Conservation (phyloP, 2,113 vertebrate genomes). For the Syngnathus scovelli region DNA sequence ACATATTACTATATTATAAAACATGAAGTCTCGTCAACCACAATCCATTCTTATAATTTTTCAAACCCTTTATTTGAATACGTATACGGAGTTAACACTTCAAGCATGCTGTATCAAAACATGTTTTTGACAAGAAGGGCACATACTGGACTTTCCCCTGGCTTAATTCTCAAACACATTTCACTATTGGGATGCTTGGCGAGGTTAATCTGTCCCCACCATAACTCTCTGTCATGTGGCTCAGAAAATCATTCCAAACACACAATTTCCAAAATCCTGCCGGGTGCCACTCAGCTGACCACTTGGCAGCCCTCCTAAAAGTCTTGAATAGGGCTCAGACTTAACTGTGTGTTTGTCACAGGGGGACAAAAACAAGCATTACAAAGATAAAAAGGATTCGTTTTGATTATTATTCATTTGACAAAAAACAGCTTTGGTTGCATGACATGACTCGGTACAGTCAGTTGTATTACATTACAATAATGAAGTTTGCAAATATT, state of each 20-base stretch:
- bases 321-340: background rate
- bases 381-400: background rate
- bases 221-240: conserved; percentile 59
- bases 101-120: background rate
- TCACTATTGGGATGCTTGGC: conserved; percentile 48
- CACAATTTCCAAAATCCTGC: conserved; percentile 38
- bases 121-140: background rate
- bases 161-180: conserved; percentile 51
- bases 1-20: too few relatives aligned
- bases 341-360: background rate
- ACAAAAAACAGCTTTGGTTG: too few relatives aligned
- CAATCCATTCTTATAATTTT: background rate
- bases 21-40: background rate
- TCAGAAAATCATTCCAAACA: conserved; percentile 37
- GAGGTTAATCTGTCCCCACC: conserved; percentile 62
- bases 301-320: conserved; percentile 25
- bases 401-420: too few relatives aligned
- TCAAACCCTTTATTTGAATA: background rate
- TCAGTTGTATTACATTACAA: too few relatives aligned
- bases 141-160: conserved; percentile 36
- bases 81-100: background rate
- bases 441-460: too few relatives aligned
- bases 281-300: conserved; percentile 43
- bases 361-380: background rate
- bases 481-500: too few relatives aligned